Base-by-base conservation (phyloP, 1,140 invertebrate genomes). In the Atta cephalotes region DNA sequence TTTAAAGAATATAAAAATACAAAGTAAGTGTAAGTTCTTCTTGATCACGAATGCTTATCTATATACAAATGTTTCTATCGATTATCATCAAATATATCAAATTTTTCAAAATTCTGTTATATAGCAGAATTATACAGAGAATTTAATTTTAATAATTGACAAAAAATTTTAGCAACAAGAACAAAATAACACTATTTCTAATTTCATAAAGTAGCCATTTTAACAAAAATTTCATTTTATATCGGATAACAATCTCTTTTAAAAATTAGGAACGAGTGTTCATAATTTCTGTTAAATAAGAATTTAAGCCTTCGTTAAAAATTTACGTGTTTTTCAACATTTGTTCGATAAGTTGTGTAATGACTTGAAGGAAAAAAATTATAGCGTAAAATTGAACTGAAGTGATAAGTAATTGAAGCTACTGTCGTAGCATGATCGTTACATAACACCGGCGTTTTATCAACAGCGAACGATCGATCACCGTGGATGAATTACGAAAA, bases 401-500 rank as follows among this genome's bases (percentile, higher is more conserved):
- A 31, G 14, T 10, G 53, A 21, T 49, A 56, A 74, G 14, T 14
- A 35, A 82, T 82, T 60, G 56, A 74, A 45, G 35, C 35, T 71
- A 31, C 21, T 53, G 53, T 74, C 25, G 28, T 62, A 31, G n/a
- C 3, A 39, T 6, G 68, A 74, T 49, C 28, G 70, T 84, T 84
- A 51, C 14, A 21, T 84, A 62, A 72, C 25, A 39, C 0, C 56
- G 56, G 21, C 35, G 35, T 28, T 56, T 82, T 71, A 81, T 86
- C 85, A 86, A 86, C 51, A 39, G 28, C 65, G 65, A 81, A 62
- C 28, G 31, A 86, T 86, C 85, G 65, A 86, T 86, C 68, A 71
- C 56, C 28, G 14, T 14, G 76, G 65, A 31, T 86, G 45, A 76
- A 86, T 86, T 82, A 86, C 85, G 78, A 72, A 86, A 86, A 82